Conservation (phyloP, 1,140 invertebrate genomes). For the Brachionus sp. region DNA sequence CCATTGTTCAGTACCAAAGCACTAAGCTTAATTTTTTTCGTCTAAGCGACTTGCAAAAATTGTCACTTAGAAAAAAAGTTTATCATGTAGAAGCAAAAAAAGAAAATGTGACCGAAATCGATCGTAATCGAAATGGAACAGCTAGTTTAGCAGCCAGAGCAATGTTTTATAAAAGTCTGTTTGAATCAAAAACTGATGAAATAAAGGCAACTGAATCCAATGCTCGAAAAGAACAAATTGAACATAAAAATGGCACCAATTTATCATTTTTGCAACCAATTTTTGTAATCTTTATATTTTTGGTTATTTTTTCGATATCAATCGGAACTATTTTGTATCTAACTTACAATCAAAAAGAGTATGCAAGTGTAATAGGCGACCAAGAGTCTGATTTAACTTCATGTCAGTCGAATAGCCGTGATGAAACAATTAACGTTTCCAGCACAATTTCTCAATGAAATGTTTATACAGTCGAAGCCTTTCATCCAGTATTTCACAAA, state of each 20-base stretch:
- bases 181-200: not conserved
- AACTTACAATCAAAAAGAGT: constrained; percentile 32
- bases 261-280: not conserved
- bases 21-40: constrained; percentile 22
- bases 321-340: constrained; percentile 27
- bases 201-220: not conserved
- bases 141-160: not conserved
- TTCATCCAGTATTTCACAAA: not conserved
- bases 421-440: constrained; percentile 1
- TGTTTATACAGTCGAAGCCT: not conserved
- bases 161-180: not conserved
- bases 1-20: not conserved
- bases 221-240: not conserved
- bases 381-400: constrained; percentile 14
- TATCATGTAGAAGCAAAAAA: not conserved
- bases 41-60: not conserved
- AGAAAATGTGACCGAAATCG: not conserved
- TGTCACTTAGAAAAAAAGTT: not conserved
- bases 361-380: not conserved
- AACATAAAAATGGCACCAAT: not conserved
- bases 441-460: not conserved
- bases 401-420: constrained; percentile 16
- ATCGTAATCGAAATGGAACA: not conserved
- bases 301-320: constrained; percentile 16
- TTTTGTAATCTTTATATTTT: constrained; percentile 19